Evolutionary conservation across 2,113 vertebrate species (phyloP).

Genomic region (Alosa alosa): DNA sequence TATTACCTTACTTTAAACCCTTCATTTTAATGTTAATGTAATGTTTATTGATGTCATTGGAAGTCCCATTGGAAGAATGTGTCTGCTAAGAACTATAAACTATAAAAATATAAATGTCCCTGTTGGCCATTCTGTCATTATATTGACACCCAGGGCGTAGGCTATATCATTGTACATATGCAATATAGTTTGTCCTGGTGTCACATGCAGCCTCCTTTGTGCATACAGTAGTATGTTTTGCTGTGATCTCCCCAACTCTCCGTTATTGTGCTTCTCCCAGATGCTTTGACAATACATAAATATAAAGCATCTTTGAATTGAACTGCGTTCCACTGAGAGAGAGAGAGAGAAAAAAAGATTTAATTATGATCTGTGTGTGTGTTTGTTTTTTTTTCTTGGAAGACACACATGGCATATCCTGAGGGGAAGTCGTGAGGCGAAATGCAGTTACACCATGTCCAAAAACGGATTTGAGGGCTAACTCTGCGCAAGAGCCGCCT

Average conservation of each 20-base stretch:
- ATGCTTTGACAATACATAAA: background rate
- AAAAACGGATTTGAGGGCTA: slow-evolving; percentile 2
- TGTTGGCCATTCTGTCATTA: too few species aligned
- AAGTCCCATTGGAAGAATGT: too few species aligned
- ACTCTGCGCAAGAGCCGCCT: background rate
- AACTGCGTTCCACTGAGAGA: background rate
- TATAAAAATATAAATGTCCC: too few species aligned
- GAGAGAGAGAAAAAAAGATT: background rate
- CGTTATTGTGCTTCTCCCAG: background rate
- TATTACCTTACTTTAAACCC: too few species aligned
- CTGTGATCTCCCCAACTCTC: background rate
- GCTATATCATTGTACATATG: too few species aligned
- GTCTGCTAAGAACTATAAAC: too few species aligned
- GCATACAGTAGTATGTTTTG: background rate
- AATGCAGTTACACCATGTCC: background rate
- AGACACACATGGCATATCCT: background rate
- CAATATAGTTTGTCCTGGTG: too few species aligned
- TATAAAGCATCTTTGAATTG: background rate
- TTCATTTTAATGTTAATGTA: too few species aligned
- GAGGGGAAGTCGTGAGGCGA: background rate
- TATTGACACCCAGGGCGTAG: too few species aligned
- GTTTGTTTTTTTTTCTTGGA: background rate
- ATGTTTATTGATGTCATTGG: too few species aligned
- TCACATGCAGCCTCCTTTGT: background rate
- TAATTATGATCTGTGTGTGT: background rate